phyloP scores from a whole-genome alignment of 2,797 vertebrate species.

The Nyctalus aviator region DNA sequence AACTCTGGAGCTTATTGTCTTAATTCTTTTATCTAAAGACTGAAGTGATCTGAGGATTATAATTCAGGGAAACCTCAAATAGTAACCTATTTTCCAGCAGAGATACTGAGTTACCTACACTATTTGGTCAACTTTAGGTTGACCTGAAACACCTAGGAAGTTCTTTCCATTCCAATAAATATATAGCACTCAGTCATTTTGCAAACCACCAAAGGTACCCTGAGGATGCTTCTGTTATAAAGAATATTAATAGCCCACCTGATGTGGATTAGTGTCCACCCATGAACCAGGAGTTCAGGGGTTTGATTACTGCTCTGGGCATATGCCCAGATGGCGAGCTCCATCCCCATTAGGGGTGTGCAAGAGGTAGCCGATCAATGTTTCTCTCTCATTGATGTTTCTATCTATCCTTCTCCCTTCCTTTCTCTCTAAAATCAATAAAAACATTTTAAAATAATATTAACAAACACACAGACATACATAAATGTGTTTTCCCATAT shows the following conservation, averaged over 20 bases:
- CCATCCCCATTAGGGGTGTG: too few relatives aligned
- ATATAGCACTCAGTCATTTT: neutral
- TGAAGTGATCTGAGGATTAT: neutral
- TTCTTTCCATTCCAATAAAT: neutral
- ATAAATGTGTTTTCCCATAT: neutral
- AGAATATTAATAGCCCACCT: neutral
- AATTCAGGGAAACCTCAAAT: neutral
- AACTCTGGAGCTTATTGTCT: neutral
- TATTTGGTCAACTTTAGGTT: neutral
- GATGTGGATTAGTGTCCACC: too few relatives aligned
- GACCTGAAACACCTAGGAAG: neutral
- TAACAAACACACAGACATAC: neutral
- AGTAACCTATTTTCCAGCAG: neutral
- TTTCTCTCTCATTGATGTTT: too few relatives aligned
- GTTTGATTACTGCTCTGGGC: too few relatives aligned
- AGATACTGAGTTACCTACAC: neutral
- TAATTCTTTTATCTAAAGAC: conserved; percentile 3
- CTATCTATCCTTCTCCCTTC: too few relatives aligned
- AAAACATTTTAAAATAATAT: neutral
- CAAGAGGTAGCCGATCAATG: too few relatives aligned
- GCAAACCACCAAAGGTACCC: neutral
- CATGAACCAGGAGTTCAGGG: too few relatives aligned
- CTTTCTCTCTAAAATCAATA: too few relatives aligned
- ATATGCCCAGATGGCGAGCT: too few relatives aligned
- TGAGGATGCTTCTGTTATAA: neutral